These are phyloP conservation scores for Ariolimax columbianus DNA, from an alignment of 2,888 invertebrate species.

Conservation along the genomic window DNA sequence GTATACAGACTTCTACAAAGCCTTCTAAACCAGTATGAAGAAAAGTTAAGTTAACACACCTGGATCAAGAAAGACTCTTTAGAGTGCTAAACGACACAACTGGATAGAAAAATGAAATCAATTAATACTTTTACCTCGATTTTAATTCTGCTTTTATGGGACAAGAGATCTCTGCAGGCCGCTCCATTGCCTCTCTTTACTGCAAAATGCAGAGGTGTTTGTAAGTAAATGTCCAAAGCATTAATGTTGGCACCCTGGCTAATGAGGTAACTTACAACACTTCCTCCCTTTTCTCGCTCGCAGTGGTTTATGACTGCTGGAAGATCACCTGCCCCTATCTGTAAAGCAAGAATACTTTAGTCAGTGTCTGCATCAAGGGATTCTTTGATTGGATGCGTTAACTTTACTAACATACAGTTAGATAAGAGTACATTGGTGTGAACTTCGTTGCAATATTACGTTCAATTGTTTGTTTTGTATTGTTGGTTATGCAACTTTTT, in stretches of 20 bases:
- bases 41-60: too few relatives aligned
- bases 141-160: conserved; percentile 81
- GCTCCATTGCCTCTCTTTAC: conserved; percentile 87
- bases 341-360: neutral
- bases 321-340: conserved; percentile 49
- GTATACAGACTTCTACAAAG: too few relatives aligned
- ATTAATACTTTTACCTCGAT: conserved; percentile 83
- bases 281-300: conserved; percentile 54
- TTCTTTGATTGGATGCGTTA: too few relatives aligned
- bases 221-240: conserved; percentile 82
- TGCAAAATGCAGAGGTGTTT: conserved; percentile 89
- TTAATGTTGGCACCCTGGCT: conserved; percentile 83
- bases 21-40: too few relatives aligned
- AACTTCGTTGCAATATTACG: too few relatives aligned
- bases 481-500: too few relatives aligned
- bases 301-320: conserved; percentile 42
- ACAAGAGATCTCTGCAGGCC: conserved; percentile 85
- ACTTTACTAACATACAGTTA: too few relatives aligned
- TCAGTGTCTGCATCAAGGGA: neutral
- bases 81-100: too few relatives aligned
- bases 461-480: too few relatives aligned
- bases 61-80: too few relatives aligned
- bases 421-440: too few relatives aligned
- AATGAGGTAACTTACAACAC: conserved; percentile 70
- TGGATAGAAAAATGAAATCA: too few relatives aligned